These are phyloP conservation scores for Lycia hirtaria DNA, from an alignment of 2,888 invertebrate species.

Conservation along the genomic window DNA sequence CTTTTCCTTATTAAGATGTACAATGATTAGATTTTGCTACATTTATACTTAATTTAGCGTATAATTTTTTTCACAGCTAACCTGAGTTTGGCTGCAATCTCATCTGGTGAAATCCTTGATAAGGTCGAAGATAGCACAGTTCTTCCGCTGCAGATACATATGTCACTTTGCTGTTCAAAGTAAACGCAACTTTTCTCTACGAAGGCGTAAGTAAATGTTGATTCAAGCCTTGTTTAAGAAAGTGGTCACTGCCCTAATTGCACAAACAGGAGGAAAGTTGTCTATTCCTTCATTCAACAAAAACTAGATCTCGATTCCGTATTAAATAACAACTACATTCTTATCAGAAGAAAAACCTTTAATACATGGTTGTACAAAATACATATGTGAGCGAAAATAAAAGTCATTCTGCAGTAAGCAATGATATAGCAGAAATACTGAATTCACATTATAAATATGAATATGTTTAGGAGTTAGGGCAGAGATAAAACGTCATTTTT, in stretches of 20 bases:
- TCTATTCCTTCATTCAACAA: slow-evolving; percentile 20
- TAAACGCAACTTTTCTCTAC: slow-evolving; percentile 1
- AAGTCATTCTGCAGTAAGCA: not conserved
- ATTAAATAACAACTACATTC: not conserved
- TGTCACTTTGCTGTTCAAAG: not conserved
- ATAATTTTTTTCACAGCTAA: too few relatives aligned
- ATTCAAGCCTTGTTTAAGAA: slow-evolving; percentile 6
- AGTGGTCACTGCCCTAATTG: slow-evolving; percentile 25
- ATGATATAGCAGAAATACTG: slow-evolving; percentile 12
- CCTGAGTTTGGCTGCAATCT: too few relatives aligned
- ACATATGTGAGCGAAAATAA: not conserved
- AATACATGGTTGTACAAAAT: not conserved
- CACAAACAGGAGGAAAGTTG: slow-evolving; percentile 23
- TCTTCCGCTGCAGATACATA: too few relatives aligned
- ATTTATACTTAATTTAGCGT: not conserved
- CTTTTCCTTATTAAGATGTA: not conserved
- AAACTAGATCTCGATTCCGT: slow-evolving; percentile 25
- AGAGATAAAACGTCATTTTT: too few relatives aligned
- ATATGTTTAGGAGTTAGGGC: too few relatives aligned
- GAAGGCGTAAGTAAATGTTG: not conserved
- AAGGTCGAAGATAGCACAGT: too few relatives aligned
- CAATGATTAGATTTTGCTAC: not conserved
- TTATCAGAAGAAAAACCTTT: not conserved
- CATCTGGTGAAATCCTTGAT: too few relatives aligned
- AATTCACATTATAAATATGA: too few relatives aligned